Conservation (phyloP, 2,888 invertebrate genomes). For the Xanthia icteritia region DNA sequence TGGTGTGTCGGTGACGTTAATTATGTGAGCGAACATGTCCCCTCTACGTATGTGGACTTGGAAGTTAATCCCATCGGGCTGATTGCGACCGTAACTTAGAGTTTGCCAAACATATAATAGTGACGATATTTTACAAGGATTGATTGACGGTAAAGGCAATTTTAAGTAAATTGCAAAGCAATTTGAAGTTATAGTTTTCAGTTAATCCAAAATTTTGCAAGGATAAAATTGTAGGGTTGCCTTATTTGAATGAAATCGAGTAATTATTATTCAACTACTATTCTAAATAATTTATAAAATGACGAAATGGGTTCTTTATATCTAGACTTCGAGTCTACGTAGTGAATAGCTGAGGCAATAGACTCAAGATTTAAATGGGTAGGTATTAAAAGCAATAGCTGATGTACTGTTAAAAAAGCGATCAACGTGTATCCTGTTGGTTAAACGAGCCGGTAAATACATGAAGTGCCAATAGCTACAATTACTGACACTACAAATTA, state of each 20-base stretch:
- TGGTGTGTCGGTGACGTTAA: conserved; percentile 58
- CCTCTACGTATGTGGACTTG: conserved; percentile 44
- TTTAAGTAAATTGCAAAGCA: no score
- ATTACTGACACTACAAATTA: conserved; percentile 48
- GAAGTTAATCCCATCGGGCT: conserved; percentile 48
- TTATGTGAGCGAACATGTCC: conserved; percentile 56
- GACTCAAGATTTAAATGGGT: background rate
- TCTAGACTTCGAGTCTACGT: background rate
- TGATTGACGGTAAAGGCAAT: background rate
- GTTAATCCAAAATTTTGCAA: conserved; percentile 1
- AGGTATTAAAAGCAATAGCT: background rate
- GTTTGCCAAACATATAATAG: conserved; percentile 29
- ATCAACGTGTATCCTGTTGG: conserved; percentile 11
- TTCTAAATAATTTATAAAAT: background rate
- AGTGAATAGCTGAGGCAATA: background rate
- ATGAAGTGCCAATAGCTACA: conserved; percentile 22
- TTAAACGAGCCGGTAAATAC: background rate
- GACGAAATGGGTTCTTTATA: background rate
- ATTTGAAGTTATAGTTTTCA: conserved; percentile 6
- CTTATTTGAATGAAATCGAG: background rate
- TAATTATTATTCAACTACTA: background rate
- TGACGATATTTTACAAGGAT: conserved; percentile 33
- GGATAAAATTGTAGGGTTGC: background rate
- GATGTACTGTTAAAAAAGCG: background rate
- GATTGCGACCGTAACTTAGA: conserved; percentile 28